Base-by-base conservation (phyloP, 2,797 vertebrate genomes). In the Helostoma temminkii region DNA sequence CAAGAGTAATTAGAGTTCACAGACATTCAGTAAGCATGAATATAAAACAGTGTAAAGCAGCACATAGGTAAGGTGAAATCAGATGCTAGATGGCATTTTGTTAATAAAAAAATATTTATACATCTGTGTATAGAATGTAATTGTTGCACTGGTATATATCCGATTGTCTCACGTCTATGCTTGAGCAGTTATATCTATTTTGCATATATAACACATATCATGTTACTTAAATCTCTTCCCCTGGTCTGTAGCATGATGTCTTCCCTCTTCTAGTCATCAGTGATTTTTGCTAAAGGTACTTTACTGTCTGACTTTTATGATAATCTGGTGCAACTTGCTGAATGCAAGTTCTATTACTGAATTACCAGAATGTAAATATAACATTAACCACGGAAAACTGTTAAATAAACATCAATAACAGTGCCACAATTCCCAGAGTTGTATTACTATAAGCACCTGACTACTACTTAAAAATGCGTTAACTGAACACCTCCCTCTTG, bases 381-480 rank as follows among this genome's bases (percentile, higher is more conserved):
- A 28, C 18, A 47, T 66, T 16, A 80, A 50, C 9, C 28, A 2
- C 36, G 9, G 21, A 14, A 53, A 66, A 42, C n/a, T n/a, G n/a
- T n/a, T n/a, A n/a, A n/a, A n/a, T n/a, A n/a, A n/a, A n/a, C n/a
- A n/a, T n/a, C n/a, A n/a, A n/a, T n/a, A n/a, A 9, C 25, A 24
- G 56, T 57, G 53, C n/a, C 24, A 12, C 25, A 30, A 43, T 45
- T 61, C 64, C 46, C 43, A 43, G 45, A 80, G 56, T 50, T 67
- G 56, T 80, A 81, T 88, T 80, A 80, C 77, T 87, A 66, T 74
- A 56, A 65, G 70, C 74, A 82, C 79, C 83, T 81, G 75, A 83
- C 46, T 37, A 52, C 63, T 76, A 24, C 34, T 58, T 75, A 57
- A 42, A 65, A 53, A 64, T 72, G 60, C 45, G 70, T 67, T 28